Base-by-base conservation (phyloP, 2,113 vertebrate species). In the Amia ocellicauda region DNA sequence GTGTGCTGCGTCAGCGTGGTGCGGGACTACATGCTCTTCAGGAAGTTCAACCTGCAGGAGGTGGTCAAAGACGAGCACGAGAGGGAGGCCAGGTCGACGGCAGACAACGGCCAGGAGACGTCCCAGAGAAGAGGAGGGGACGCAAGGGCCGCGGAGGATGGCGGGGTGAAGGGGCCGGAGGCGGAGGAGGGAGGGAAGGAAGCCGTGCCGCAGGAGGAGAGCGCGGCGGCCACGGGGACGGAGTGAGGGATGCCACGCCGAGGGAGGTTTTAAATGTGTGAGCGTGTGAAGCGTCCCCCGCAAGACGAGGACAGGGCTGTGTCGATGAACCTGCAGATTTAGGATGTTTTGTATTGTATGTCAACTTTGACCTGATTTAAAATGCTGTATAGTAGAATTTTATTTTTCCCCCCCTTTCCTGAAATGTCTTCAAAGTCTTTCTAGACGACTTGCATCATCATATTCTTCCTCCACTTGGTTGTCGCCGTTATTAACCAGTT, bases 1-100 rank as follows among this genome's bases (percentile, higher is more conserved):
- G 91, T 99, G 69, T 98, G 97, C 67, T 98, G 96, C 71, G 54
- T 95, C 79, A 96, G 94, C 27, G 96, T 98, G 62, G 92, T 97
- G 19, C 88, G 77, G 75, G 94, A 99, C 88, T 99, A 98, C 75
- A 74, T 84, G 3, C 82, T 93, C 26, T 96, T 92, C 73, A 86
- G 93, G 64, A 99, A 98, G 75, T 99, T 95, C 70, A 98, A 99
- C 36, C 88, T 99, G 1, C 95, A 98, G 71, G 94, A 98, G 69
- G 91, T 98, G 22, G 83, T 91, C 14, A 98, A 95, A 75, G 88
- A 74, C 41, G 78, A 69, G 49, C 76, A 79, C 66, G 82, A 84
- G 13, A n/a, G 28, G 14, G 52, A 60, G 7, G 57, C 17, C 17
- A 29, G 20, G 8, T 36, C 63, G 20, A 50, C 68, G 2, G 62